Base-by-base conservation (phyloP, 2,797 vertebrate species). In the Bryconaethiops microstoma region DNA sequence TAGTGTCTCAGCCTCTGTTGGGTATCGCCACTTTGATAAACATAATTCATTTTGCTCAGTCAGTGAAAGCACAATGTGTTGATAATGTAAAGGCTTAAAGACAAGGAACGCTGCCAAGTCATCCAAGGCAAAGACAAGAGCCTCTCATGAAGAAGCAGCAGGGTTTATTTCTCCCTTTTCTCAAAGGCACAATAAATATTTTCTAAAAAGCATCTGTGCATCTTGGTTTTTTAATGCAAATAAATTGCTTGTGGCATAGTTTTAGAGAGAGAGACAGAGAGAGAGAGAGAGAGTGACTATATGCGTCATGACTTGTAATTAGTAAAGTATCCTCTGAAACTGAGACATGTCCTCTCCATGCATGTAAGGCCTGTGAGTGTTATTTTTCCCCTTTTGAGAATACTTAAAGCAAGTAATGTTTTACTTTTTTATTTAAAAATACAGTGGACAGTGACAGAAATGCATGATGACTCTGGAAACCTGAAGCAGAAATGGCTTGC, bases 1-100 rank as follows among this genome's bases (percentile, higher is more conserved):
- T 50, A 76, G 82, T 74, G 74, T 81, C 64, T 76, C 35, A 62
- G 70, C 72, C 79, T 76, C 79, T 81, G 79, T 39, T 64, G 82
- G 57, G 57, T 67, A 69, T 52, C 55, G 19, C 69, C 62, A 50
- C 54, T 68, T 78, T 62, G 82, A 84, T 83, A 80, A 83, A 83
- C 60, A 50, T 35, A 74, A 83, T 71, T 83, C 77, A 76, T 71
- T 55, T 59, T 62, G 40, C 74, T 82, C 74, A 76, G 39, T 45
- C 80, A 54, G 16, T 59, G 9, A 45, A 74, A 74, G 48, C 54
- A 57, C 76, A 77, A 77, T 50, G 39, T 54, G 68, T 71, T 82
- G 62, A 65, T 74, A 71, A 77, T 57, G 54, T 40, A 74, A 74
- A 55, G 72, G 72, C 72, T 74, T 74, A 60, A 74, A 59, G 55